Evolutionary conservation across 2,888 invertebrate species (phyloP).

Genomic region (Sussaba pulchella): DNA sequence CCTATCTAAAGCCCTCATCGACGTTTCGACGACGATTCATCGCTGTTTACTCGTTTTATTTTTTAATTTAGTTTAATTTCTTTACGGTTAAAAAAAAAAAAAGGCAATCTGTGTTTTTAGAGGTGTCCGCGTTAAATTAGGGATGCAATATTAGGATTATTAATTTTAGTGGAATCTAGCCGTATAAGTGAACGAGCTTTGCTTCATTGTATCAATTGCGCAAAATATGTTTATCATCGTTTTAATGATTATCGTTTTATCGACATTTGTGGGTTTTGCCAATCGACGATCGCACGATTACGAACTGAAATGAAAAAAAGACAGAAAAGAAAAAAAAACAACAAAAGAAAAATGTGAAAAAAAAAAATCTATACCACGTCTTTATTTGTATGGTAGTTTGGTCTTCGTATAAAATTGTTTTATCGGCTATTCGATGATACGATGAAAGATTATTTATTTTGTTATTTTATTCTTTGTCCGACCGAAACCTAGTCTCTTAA

Average conservation of each 20-base stretch:
- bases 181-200: constrained; percentile 76
- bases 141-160: constrained; percentile 80
- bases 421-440: constrained; percentile 50
- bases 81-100: constrained; percentile 6
- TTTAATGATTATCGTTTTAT: constrained; percentile 56
- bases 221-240: constrained; percentile 67
- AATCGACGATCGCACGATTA: constrained; percentile 39
- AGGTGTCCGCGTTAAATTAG: constrained; percentile 71
- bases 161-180: constrained; percentile 74
- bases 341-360: constrained; percentile 9
- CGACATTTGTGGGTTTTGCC: constrained; percentile 54
- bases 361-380: not conserved
- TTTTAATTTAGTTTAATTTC: too few species aligned
- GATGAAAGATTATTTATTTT: constrained; percentile 61
- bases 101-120: constrained; percentile 50
- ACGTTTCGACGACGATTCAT: constrained; percentile 21
- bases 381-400: constrained; percentile 44
- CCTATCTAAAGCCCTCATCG: too few species aligned
- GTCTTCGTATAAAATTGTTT: constrained; percentile 57
- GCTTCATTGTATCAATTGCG: constrained; percentile 75
- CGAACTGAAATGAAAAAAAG: constrained; percentile 20
- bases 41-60: constrained; percentile 15
- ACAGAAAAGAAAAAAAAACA: constrained; percentile 2
- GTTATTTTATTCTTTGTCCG: constrained; percentile 68
- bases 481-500: constrained; percentile 68